Conservation (phyloP, 2,888 invertebrate genomes). For the Meandrusa payeni region DNA sequence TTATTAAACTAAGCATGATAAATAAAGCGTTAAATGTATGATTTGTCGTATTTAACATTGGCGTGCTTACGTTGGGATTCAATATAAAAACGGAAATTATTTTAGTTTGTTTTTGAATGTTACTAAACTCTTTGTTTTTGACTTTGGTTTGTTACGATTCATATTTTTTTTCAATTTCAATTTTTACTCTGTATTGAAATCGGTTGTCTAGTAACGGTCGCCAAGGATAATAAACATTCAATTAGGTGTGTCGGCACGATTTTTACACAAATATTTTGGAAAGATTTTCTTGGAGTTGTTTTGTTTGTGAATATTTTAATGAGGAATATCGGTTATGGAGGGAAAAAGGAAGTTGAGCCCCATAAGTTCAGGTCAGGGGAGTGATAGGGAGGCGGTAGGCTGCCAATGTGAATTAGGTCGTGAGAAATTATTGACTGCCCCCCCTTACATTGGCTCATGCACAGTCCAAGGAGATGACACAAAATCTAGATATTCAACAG, state of each 20-base stretch:
- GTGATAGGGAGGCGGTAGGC: slow-evolving; percentile 45
- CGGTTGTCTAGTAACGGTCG: slow-evolving; percentile 19
- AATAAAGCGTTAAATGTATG: too few species aligned
- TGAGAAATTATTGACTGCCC: slow-evolving; percentile 68
- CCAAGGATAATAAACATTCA: slow-evolving; percentile 38
- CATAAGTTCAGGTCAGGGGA: slow-evolving; percentile 48
- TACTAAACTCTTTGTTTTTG: too few species aligned
- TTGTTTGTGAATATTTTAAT: slow-evolving; percentile 13
- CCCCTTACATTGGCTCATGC: slow-evolving; percentile 51
- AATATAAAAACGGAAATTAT: too few species aligned
- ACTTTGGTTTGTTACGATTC: too few species aligned
- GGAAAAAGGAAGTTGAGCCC: slow-evolving; percentile 38
- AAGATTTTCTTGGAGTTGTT: slow-evolving; percentile 10
- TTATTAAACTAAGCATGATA: too few species aligned
- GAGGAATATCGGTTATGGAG: slow-evolving; percentile 36
- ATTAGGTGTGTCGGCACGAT: slow-evolving; percentile 18
- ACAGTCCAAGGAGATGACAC: slow-evolving; percentile 43
- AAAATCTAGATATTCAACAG: slow-evolving; percentile 54
- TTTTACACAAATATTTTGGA: slow-evolving; percentile 17
- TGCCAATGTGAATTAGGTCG: slow-evolving; percentile 72
- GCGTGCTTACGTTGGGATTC: too few species aligned
- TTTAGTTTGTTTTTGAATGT: too few species aligned
- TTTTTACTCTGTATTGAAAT: slow-evolving; percentile 10
- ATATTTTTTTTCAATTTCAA: background rate
- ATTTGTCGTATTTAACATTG: too few species aligned